Base-by-base conservation (phyloP, 2,888 invertebrate genomes). In the Erebia palarica region DNA sequence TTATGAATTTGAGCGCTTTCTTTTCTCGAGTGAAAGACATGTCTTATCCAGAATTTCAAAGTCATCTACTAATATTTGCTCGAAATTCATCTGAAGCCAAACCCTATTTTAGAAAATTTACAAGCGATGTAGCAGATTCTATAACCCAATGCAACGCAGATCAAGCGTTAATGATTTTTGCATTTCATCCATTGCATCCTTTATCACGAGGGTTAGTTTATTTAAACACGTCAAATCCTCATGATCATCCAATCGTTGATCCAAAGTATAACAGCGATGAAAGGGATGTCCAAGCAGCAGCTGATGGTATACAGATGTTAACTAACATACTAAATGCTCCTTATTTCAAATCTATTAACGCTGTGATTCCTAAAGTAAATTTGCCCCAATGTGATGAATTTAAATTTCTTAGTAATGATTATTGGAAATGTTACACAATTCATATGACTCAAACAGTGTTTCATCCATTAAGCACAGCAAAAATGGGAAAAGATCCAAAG, bases 401-500 rank as follows among this genome's bases (percentile, higher is more conserved):
- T n/a, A 73, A 78, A 71, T 76, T 86, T 44, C 80, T 82, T 69
- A 85, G 83, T 72, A 75, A 76, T 53, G 76, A 78, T 10, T 89
- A 89, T 74, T 88, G 89, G 88, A 79, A 80, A 75, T 86, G 88
- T 73, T 79, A 86, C 65, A 79, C 82, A 73, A 82, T 95, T n/a
- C 96, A 96, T 80, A 81, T 84, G 73, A 80, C 80, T 2, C 42
- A 73, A 0, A 82, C 86, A 8, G 94, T 96, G 42, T 96, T 95
- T 78, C 96, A 97, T 86, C 96, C 96, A 0, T 94, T 95, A 4
- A 95, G 96, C 11, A 95, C 95, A 0, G 90, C 93, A 0, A 94
- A 88, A 80, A 95, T 95, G 95, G 95, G 95, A 1, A 88, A 92
- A 0, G 77, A 81, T 49, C 81, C 80, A 8, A 70, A 75, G 27